Base-by-base conservation (phyloP, 1,140 invertebrate genomes). In the Drosophila fuyamai region DNA sequence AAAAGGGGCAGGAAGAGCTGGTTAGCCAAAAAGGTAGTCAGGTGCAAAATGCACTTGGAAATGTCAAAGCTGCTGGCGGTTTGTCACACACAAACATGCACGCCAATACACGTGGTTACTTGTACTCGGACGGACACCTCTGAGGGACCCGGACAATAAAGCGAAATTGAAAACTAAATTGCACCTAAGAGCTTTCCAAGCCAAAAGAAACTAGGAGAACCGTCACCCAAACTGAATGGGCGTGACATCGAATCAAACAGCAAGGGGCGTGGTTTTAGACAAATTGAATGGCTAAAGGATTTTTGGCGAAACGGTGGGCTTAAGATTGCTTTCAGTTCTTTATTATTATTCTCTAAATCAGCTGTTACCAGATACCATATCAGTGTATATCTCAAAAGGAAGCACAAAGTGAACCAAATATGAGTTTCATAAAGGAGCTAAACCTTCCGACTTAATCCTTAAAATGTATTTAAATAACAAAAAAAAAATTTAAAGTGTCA, bases 141-240 rank as follows among this genome's bases (percentile, higher is more conserved):
- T 16, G n/a, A 16, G 36, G 8, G 18, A 46, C 65, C 62, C 55
- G 70, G 71, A 88, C 76, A 86, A 79, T 88, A 76, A 79, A 88
- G 88, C 55, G 61, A 76, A 83, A 83, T 86, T 79, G 83, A 76
- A 88, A 86, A 82, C 81, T 86, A 86, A 88, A 88, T 88, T 86
- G 83, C 76, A 77, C 59, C 54, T 79, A 86, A 81, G 55, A 63
- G 63, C 66, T 57, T 66, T 54, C 72, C 72, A 61, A 40, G 65
- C 56, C 38, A 61, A 43, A 71, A 29, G 23, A 36, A 38, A 59
- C 23, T 48, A 14, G 44, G 47, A 29, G 59, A 41, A 35, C 35
- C 63, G 48, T 47, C 43, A 70, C 36, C 43, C 13, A 70, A 75
- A 81, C 50, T 35, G 76, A 80, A 66, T 60, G 72, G 73, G 70